Percentiles rank a stretch among this genome's conserved stretches.
phyloP scores from a whole-genome alignment of 2,113 vertebrate species.

The Vombatus ursinus region DNA sequence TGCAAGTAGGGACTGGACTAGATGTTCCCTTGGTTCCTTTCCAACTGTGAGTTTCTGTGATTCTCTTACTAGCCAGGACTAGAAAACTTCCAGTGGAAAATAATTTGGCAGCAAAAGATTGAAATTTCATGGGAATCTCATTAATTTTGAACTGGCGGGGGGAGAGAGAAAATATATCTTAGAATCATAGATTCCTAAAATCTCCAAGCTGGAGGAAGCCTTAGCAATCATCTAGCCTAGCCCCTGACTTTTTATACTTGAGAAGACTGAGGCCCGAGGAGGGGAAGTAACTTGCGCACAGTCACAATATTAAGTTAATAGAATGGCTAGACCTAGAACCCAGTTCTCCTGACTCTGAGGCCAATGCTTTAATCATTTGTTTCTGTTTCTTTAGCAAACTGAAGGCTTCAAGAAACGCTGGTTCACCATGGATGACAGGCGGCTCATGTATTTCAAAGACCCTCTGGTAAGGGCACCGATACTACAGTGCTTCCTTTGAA shows the following conservation, averaged over 20 bases:
- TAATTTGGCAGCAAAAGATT: background rate
- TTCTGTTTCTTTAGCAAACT: slow-evolving; percentile 88
- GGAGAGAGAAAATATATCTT: background rate
- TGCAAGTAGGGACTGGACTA: background rate
- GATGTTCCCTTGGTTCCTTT: background rate
- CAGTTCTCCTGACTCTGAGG: background rate
- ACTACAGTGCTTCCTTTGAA: background rate
- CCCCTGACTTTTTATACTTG: background rate
- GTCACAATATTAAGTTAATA: background rate
- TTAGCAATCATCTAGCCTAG: background rate
- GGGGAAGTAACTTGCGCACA: background rate
- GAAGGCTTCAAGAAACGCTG: slow-evolving; percentile 98
- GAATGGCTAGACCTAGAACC: background rate
- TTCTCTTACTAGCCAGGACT: background rate
- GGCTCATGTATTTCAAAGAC: slow-evolving; percentile 98
- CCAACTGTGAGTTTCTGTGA: background rate
- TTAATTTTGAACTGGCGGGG: background rate
- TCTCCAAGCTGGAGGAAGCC: background rate
- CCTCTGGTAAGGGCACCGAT: slow-evolving; percentile 89
- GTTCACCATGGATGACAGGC: slow-evolving; percentile 97
- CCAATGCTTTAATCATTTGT: background rate
- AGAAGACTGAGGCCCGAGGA: background rate
- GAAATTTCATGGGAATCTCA: background rate
- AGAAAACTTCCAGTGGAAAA: background rate
- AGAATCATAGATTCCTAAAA: background rate